Base-by-base conservation (phyloP, 2,797 vertebrate genomes). In the Picus viridis region DNA sequence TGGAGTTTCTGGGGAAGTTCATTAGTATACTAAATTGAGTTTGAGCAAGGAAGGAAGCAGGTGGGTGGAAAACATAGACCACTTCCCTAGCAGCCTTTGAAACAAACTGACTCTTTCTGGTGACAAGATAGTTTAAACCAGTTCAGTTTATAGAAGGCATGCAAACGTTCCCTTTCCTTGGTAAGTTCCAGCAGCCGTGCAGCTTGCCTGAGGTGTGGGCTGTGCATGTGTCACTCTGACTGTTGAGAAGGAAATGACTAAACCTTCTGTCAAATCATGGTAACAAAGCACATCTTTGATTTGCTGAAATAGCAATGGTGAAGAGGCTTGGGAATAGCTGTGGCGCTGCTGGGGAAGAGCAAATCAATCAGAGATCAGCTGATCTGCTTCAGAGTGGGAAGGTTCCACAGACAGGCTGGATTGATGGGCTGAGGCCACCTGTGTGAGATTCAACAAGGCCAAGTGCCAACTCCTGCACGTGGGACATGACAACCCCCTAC, bases 281-380 rank as follows among this genome's bases (percentile, higher is more conserved):
- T 22, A 93, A 93, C 96, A 96, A 95, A 94, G 91, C 83, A n/a
- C 72, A 27, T 82, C 89, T 96, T 93, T 92, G 74, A 91, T 84
- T 88, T 49, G 79, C 83, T 27, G 36, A 62, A 95, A 77, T 7
- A 84, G 80, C 61, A 43, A 2, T 30, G 30, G 41, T 70, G 23
- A 24, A 68, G 81, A 68, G 45, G 30, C 62, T 64, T 2, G 7
- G 57, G 86, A 62, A 8, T 54, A 51, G 41, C 77, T 43, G 49
- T 30, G 64, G 45, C 62, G 39, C 72, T 69, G 45, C 53, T 0
- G 0, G 14, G 70, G 72, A 65, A 57, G 30, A 45, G 36, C 53
- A 47, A 8, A 34, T 53, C 29, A 5, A 0, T 23, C 5, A 1
- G 49, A 32, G 53, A 15, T 16, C 1, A 3, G 16, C 15, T 51